A percentile compares a stretch with the other conserved stretches of the same genome.
These are phyloP conservation scores for Microdon myrmicae DNA, from an alignment of 2,888 invertebrate genomes.

Conservation along the genomic window DNA sequence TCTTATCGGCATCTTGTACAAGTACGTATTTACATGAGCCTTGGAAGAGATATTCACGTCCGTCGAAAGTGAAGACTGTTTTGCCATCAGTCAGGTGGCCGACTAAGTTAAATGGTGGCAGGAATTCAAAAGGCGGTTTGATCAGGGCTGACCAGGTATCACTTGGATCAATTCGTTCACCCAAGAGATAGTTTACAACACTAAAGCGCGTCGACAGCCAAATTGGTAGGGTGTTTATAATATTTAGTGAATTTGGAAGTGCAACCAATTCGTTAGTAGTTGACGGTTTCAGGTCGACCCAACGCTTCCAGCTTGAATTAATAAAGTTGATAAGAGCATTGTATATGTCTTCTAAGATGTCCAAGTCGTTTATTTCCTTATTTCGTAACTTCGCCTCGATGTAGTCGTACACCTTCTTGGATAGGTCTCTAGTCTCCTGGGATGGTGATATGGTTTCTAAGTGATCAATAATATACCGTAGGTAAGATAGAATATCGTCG, in stretches of 20 bases:
- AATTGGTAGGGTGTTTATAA: constrained; percentile 69
- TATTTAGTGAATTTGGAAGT: constrained; percentile 65
- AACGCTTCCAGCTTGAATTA: constrained; percentile 65
- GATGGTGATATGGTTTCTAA: constrained; percentile 73
- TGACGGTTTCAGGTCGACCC: constrained; percentile 46
- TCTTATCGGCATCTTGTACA: constrained; percentile 83
- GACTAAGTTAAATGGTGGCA: constrained; percentile 75
- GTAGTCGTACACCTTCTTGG: constrained; percentile 72
- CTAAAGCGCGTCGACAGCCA: constrained; percentile 72
- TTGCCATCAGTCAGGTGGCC: constrained; percentile 82
- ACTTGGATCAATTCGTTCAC: constrained; percentile 72
- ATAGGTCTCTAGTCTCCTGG: constrained; percentile 72
- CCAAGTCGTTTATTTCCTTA: constrained; percentile 71
- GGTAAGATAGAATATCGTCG: constrained; percentile 69
- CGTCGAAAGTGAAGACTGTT: constrained; percentile 90
- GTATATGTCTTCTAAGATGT: constrained; percentile 73
- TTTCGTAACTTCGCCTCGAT: constrained; percentile 74
- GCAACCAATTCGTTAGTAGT: constrained; percentile 41
- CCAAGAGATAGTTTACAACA: constrained; percentile 71
- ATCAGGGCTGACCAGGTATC: constrained; percentile 62
- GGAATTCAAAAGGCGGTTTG: constrained; percentile 71
- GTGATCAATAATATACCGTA: constrained; percentile 70
- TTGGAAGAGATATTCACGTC: constrained; percentile 80
- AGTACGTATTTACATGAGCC: constrained; percentile 87
- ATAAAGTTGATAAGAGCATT: constrained; percentile 70